A percentile compares a stretch with the other conserved stretches of the same genome.
Evolutionary conservation across 2,888 invertebrate genomes (phyloP).

Genomic region (Operophtera brumata): DNA sequence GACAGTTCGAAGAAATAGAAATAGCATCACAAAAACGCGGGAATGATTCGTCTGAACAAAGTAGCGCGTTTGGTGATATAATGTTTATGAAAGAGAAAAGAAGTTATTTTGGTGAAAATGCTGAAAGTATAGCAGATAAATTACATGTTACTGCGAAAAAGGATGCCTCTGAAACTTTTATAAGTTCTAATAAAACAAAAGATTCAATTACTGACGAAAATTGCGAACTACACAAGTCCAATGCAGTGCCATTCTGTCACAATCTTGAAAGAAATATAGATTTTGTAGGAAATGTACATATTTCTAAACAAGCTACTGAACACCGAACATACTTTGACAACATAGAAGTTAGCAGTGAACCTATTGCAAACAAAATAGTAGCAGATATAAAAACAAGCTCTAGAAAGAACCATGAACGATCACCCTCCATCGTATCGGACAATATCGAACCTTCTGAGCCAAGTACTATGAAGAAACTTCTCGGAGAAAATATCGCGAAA

Average conservation of each 20-base stretch:
- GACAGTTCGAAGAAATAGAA: conserved; percentile 57
- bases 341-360: conserved; percentile 35
- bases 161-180: conserved; percentile 7
- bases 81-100: conserved; percentile 51
- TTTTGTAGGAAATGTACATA: conserved; percentile 6
- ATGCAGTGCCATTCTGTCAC: not conserved
- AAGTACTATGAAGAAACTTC: conserved; percentile 55
- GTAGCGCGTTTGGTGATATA: conserved; percentile 38
- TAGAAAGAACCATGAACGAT: conserved; percentile 44
- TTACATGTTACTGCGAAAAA: not conserved
- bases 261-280: not conserved
- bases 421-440: conserved; percentile 64
- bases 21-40: conserved; percentile 35
- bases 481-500: conserved; percentile 58
- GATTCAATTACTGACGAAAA: conserved; percentile 1
- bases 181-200: conserved; percentile 18
- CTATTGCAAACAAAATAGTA: conserved; percentile 33
- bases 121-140: not conserved
- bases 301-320: conserved; percentile 25
- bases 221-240: not conserved
- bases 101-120: conserved; percentile 26
- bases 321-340: conserved; percentile 56
- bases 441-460: conserved; percentile 49
- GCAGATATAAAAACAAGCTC: conserved; percentile 32
- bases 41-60: conserved; percentile 18